These are phyloP conservation scores for Cerastis leucographa DNA, from an alignment of 2,888 invertebrate species.

Conservation along the genomic window DNA sequence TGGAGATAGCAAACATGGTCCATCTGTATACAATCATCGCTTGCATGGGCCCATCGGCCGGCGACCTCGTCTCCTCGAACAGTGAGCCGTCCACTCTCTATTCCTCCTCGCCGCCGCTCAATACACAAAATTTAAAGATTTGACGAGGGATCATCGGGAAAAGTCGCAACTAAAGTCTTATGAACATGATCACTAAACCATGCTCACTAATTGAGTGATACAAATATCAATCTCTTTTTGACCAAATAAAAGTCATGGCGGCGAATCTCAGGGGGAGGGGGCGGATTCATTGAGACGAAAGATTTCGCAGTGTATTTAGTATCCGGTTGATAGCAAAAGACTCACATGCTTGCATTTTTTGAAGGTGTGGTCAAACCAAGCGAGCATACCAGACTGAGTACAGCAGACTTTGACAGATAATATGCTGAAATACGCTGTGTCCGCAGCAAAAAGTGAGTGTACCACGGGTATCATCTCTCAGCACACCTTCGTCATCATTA, in stretches of 20 bases:
- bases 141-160: no score
- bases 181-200: constrained; percentile 2
- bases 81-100: no score
- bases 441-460: neutral
- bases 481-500: no score
- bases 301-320: neutral
- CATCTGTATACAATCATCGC: no score
- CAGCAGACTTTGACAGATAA: neutral
- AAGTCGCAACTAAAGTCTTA: no score
- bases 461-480: neutral
- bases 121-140: no score
- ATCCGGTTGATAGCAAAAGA: neutral
- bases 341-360: neutral
- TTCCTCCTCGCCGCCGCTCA: no score
- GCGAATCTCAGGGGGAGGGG: neutral
- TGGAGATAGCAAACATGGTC: no score
- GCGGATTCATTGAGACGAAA: neutral
- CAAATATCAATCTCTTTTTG: neutral
- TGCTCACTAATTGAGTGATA: neutral
- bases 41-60: no score
- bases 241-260: neutral
- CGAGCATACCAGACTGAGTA: neutral
- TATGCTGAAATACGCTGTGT: neutral
- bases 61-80: no score
- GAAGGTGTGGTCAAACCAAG: neutral